These are phyloP conservation scores for Chloropsis hardwickii DNA, from an alignment of 2,113 vertebrate species.

Conservation along the genomic window DNA sequence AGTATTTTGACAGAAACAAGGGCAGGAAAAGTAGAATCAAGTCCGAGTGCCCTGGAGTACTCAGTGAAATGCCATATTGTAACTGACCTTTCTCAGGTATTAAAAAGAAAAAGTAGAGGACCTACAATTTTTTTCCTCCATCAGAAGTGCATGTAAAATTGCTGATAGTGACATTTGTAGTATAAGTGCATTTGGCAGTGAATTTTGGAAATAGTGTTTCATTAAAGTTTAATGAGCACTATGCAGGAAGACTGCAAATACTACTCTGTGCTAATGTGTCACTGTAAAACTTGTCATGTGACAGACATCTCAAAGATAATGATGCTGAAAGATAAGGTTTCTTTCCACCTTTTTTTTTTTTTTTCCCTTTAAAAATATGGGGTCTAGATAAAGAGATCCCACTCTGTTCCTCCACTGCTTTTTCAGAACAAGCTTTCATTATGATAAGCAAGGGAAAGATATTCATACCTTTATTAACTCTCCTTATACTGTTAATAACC, in stretches of 20 bases:
- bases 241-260: conserved; percentile 29
- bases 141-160: conserved; percentile 6
- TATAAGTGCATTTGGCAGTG: conserved; percentile 38
- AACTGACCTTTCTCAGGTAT: background rate
- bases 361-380: background rate
- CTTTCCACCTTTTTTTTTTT: background rate
- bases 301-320: conserved; percentile 25
- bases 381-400: background rate
- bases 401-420: background rate
- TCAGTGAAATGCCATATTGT: background rate
- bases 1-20: background rate
- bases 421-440: background rate
- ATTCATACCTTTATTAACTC: background rate
- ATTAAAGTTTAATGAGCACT: conserved; percentile 53
- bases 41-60: background rate
- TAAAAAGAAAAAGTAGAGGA: background rate
- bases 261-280: conserved; percentile 14
- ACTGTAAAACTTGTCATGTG: conserved; percentile 26
- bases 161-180: conserved; percentile 51
- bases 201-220: conserved; percentile 46
- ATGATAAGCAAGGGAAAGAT: background rate
- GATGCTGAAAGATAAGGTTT: background rate
- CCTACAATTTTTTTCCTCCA: background rate
- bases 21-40: background rate
- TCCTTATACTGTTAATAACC: background rate